Base-by-base conservation (phyloP, 2,113 vertebrate genomes). In the Panurus biarmicus region DNA sequence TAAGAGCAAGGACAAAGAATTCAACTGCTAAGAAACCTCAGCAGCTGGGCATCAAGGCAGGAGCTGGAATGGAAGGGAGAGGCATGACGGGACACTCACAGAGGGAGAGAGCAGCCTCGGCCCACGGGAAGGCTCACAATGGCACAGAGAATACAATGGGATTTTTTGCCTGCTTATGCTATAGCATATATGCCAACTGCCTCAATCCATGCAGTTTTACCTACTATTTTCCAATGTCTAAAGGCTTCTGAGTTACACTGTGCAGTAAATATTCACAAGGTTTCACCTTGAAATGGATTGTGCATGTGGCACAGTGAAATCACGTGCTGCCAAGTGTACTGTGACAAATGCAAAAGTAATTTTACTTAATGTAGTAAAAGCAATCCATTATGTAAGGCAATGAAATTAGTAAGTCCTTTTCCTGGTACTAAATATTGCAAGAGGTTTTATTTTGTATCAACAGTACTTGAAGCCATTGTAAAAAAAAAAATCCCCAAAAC, bases 51-150 rank as follows among this genome's bases (percentile, higher is more conserved):
- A 15, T 94, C 93, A 94, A 90, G 86, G 75, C 79, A 88, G 79
- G 69, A 79, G 75, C 51, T 50, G 60, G 91, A 92, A 95, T 91
- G 93, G 94, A 93, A 94, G 45, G 72, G 93, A 94, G 72, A 96
- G 82, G 93, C 93, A 94, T 87, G 67, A 94, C 62, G 2, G 70
- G 10, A 87, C 48, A 80, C 58, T 74, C 72, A 45, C n/a, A 47
- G 0, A 2, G 54, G 31, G 77, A 79, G 23, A 73, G 66, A 54
- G 44, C 3, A 1, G 57, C 38, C 70, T 21, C 1, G 0, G 69
- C 86, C 74, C 75, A 61, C 0, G 5, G 58, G 71, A 80, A 73
- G 40, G 51, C 78, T 60, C 71, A 87, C 81, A 89, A 91, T 29
- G 58, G 64, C 67, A 20, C 2, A 38, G 58, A 66, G 56, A 90